A percentile compares a stretch with the other conserved stretches of the same genome.
Conservation (phyloP, 2,797 vertebrate species). For the Ambastaia sidthimunki region DNA sequence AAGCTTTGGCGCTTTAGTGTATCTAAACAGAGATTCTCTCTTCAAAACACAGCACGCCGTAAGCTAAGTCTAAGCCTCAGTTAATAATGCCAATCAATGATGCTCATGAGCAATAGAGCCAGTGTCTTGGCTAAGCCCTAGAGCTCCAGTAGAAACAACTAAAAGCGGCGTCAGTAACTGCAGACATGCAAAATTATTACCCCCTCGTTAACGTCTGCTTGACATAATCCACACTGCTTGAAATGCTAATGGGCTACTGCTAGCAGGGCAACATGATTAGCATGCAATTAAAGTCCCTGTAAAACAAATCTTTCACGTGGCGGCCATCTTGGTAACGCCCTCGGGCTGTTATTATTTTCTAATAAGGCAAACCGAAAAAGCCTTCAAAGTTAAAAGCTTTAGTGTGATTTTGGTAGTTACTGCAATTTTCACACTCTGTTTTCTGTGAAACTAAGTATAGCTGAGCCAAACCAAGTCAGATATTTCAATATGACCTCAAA, state of each 20-base stretch:
- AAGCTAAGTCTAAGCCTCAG: conserved; percentile 14
- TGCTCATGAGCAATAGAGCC: conserved; percentile 34
- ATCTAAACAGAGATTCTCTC: conserved; percentile 34
- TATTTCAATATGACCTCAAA: too few relatives aligned
- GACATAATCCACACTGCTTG: background rate
- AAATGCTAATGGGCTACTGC: background rate
- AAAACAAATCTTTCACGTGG: background rate
- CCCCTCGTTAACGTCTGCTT: conserved; percentile 1
- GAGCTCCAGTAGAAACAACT: conserved; percentile 34
- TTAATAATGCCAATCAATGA: conserved; percentile 40
- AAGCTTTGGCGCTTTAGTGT: conserved; percentile 13
- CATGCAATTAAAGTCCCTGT: background rate
- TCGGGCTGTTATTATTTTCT: too few relatives aligned
- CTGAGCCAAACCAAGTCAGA: too few relatives aligned
- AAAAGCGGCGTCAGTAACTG: conserved; percentile 14
- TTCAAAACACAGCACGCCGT: conserved; percentile 9
- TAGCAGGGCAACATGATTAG: background rate
- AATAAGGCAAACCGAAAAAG: too few relatives aligned
- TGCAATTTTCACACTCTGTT: too few relatives aligned
- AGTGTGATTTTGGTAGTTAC: too few relatives aligned
- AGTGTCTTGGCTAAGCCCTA: conserved; percentile 37
- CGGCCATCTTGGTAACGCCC: background rate
- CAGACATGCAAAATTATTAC: conserved; percentile 23
- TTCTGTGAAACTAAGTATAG: too few relatives aligned
- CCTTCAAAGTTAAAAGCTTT: too few relatives aligned